Base-by-base conservation (phyloP, 2,113 vertebrate species). In the Dissostichus mawsoni region DNA sequence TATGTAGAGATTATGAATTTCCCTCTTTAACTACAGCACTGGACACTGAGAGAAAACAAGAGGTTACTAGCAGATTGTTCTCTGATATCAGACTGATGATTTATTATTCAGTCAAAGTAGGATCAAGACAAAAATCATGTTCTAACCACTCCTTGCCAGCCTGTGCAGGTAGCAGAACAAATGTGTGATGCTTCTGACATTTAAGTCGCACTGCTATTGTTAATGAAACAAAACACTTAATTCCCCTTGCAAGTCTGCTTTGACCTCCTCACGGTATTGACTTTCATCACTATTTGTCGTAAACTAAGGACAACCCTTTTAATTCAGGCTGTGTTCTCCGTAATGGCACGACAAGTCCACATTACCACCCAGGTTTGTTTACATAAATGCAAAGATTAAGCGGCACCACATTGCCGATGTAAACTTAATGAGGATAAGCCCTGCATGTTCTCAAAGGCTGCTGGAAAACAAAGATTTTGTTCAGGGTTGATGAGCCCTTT, bases 361-460 rank as follows among this genome's bases (percentile, higher is more conserved):
- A 82, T 84, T 87, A 80, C 65, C 83, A 74, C 71, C 74, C 72
- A 86, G 82, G 88, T 91, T 86, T 88, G 89, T 91, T 90, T 88
- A 81, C 83, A 89, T 86, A 84, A 91, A 89, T 76, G 73, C 85
- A 87, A 84, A 90, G 85, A 92, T 84, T 83, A 90, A 89, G 82
- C 33, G 17, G 36, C 9, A 18, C 81, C 75, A 90, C 82, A 84
- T 69, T 59, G 73, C 25, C 67, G 72, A 85, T 90, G 89, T 81
- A 86, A 83, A 84, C 89, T 89, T 89, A 91, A 89, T 89, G 86
- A 93, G 87, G 76, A 86, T 77, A 87, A 91, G 88, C 83, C 81
- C 63, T 51, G 36, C 71, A 61, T 83, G 81, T 74, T 84, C 69
- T 81, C 73, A 84, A 83, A 87, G 64, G 79, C 85, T 85, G 75